Percentiles rank a stretch among this genome's conserved stretches.
These are phyloP conservation scores for Drosophila pegasa DNA, from an alignment of 2,888 invertebrate species.

Conservation along the genomic window DNA sequence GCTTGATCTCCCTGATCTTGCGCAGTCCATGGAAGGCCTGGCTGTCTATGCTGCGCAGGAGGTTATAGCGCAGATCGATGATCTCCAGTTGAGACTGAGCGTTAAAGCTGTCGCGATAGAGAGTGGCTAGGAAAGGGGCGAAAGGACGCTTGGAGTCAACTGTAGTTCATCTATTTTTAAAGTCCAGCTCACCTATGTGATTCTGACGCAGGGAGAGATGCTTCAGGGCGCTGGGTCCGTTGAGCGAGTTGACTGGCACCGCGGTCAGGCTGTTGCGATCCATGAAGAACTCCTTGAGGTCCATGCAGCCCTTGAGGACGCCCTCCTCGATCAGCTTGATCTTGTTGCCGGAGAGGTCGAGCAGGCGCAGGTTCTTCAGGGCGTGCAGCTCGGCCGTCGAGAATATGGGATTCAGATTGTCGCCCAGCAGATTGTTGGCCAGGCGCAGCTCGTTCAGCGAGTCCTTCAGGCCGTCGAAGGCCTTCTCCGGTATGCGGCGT, in stretches of 20 bases:
- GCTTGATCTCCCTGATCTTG: constrained; percentile 89
- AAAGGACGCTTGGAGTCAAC: background rate
- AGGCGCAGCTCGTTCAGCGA: constrained; percentile 90
- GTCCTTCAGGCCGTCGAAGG: constrained; percentile 88
- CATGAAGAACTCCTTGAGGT: constrained; percentile 91
- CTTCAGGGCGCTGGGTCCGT: constrained; percentile 91
- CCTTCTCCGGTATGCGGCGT: constrained; percentile 91
- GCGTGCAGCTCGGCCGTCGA: constrained; percentile 93
- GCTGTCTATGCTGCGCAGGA: constrained; percentile 91
- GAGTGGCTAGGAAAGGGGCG: constrained; percentile 86
- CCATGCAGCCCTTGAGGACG: constrained; percentile 92
- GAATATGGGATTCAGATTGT: constrained; percentile 95
- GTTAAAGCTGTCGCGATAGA: constrained; percentile 89
- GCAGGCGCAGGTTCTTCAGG: constrained; percentile 88
- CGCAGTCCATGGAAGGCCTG: constrained; percentile 90
- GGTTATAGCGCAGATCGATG: constrained; percentile 92
- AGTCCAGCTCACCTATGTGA: constrained; percentile 89
- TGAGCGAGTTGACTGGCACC: constrained; percentile 92
- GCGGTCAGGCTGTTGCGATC: constrained; percentile 91
- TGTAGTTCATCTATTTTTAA: background rate
- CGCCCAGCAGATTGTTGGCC: constrained; percentile 93
- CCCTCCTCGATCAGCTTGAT: constrained; percentile 94
- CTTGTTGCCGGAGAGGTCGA: constrained; percentile 93
- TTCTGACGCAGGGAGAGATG: constrained; percentile 91
- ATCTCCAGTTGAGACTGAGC: constrained; percentile 90